Base-by-base conservation (phyloP, 2,113 vertebrate species). In the Microtus ochrogaster region DNA sequence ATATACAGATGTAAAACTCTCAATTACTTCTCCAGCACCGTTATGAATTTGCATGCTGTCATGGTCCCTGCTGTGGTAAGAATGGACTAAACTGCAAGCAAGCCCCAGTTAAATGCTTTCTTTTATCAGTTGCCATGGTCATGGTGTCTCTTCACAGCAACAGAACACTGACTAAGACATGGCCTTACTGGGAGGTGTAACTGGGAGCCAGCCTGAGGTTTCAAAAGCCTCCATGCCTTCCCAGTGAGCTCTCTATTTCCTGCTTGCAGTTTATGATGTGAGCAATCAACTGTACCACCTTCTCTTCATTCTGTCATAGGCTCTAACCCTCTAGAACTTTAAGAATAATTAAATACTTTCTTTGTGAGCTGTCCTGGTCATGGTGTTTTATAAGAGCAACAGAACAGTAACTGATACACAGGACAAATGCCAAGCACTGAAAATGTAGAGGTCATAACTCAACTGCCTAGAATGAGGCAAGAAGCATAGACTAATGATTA, bases 401-500 rank as follows among this genome's bases (percentile, higher is more conserved):
- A 58, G 36, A 58, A 81, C 58, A 58, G 55, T 58, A 39, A 24
- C 33, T 14, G 33, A 58, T 24, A 39, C 55, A 58, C 61, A 77
- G 0, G 55, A 91, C 10, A 0, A 94, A 98, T 52, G 73, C 61
- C 92, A 95, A 96, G 87, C 85, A 91, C 77, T 94, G 86, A 65
- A 66, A 85, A 65, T 86, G 94, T 85, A 94, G n/a, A 86, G 97
- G 73, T 52, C 68, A 24, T 41, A 94, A 94, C 33, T 98, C 92
- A 97, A 76, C 13, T 96, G 83, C 66, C 88, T 85, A 88, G 21
- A 83, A 79, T 41, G 47, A 89, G 22, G 13, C 81, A 96, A 63
- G 82, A 49, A 77, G 87, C 83, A 76, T 21, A 88, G 1, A 63
- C 33, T 8, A 94, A 79, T 44, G 90, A 78, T 95, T 94, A 96